These are phyloP conservation scores for Saccostrea echinata DNA, from an alignment of 1,140 invertebrate genomes.

Conservation along the genomic window DNA sequence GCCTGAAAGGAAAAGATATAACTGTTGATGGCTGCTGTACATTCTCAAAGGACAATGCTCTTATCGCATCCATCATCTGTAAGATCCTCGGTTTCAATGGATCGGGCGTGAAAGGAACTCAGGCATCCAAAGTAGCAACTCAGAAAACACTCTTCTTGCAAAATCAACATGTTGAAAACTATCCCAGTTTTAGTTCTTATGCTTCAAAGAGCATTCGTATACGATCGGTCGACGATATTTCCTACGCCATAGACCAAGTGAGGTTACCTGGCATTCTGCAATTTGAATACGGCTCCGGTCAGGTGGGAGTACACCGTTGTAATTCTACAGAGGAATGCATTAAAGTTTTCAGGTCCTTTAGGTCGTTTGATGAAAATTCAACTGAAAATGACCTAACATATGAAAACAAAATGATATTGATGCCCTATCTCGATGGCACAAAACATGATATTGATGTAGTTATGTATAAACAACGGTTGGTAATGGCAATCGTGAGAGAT, in stretches of 20 bases:
- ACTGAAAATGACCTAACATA: slow-evolving; percentile 61
- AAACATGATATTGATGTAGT: slow-evolving; percentile 69
- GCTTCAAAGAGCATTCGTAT: slow-evolving; percentile 45
- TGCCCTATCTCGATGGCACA: slow-evolving; percentile 61
- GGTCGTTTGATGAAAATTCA: slow-evolving; percentile 9
- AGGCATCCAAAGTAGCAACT: slow-evolving; percentile 64
- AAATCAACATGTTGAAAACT: slow-evolving; percentile 61
- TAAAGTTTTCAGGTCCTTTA: slow-evolving; percentile 47
- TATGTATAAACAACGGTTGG: slow-evolving; percentile 61
- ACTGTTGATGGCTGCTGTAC: slow-evolving; percentile 63
- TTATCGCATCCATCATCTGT: slow-evolving; percentile 59
- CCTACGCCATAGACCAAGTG: neutral
- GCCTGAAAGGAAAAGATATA: slow-evolving; percentile 30
- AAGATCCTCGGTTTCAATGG: slow-evolving; percentile 51
- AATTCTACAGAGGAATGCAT: slow-evolving; percentile 51
- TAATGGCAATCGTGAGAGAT: slow-evolving; percentile 68
- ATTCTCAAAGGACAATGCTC: slow-evolving; percentile 65
- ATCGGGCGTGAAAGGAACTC: slow-evolving; percentile 49
- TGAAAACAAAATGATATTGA: slow-evolving; percentile 62
- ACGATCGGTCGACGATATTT: slow-evolving; percentile 44
- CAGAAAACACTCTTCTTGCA: slow-evolving; percentile 49
- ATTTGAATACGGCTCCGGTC: slow-evolving; percentile 66
- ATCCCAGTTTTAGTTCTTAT: slow-evolving; percentile 60
- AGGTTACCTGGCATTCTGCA: slow-evolving; percentile 62
- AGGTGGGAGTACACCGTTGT: slow-evolving; percentile 65